Evolutionary conservation across 2,113 vertebrate species (phyloP).

Genomic region (Hippocampus zosterae): DNA sequence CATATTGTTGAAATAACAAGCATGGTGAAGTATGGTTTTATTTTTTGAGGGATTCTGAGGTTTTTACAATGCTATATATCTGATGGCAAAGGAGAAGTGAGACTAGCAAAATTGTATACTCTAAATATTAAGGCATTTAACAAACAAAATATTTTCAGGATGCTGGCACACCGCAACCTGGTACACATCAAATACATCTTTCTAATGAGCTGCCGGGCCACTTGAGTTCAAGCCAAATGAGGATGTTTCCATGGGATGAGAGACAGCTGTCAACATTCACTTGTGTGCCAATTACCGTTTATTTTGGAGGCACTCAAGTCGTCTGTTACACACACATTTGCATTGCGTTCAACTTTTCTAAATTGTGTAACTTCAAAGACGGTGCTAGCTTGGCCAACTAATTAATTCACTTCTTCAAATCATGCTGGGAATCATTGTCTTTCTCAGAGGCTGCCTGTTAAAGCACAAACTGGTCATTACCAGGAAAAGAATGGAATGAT

Average conservation of each 20-base stretch:
- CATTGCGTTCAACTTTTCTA: not conserved
- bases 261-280: conserved; percentile 1
- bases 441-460: not conserved
- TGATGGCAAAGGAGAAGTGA: not conserved
- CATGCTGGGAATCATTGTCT: not conserved
- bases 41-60: too few species aligned
- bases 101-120: not conserved
- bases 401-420: not conserved
- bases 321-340: not conserved
- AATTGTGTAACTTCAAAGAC: not conserved
- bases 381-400: not conserved
- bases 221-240: not conserved
- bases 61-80: not conserved
- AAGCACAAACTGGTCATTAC: not conserved
- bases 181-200: conserved; percentile 3
- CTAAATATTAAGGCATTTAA: not conserved
- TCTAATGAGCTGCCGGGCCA: conserved; percentile 31
- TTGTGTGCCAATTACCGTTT: not conserved
- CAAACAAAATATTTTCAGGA: not conserved
- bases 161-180: not conserved
- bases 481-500: not conserved
- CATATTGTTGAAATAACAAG: not conserved
- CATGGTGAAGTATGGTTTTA: not conserved
- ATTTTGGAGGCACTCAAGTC: not conserved
- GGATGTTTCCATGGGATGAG: conserved; percentile 1